Evolutionary conservation across 2,113 vertebrate species (phyloP).

Genomic region (Monopterus albus): DNA sequence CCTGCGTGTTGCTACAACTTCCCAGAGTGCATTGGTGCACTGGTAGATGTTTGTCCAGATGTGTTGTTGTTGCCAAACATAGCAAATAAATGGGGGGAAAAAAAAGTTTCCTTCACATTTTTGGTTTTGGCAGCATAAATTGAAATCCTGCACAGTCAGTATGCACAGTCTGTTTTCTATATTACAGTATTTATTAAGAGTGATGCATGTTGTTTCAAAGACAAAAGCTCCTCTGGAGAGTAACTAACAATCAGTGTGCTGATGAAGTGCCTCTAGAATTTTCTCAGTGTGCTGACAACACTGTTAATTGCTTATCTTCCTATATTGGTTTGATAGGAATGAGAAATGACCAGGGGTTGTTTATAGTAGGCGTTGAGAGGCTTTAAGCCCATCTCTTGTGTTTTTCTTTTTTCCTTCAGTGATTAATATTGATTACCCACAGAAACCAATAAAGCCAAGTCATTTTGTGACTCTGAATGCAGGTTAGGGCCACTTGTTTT

Average conservation of each 20-base stretch:
- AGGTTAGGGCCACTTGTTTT: conserved; percentile 56
- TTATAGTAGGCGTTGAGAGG: conserved; percentile 32
- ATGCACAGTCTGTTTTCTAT: too few species aligned
- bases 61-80: not conserved
- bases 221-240: not conserved
- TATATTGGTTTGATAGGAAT: conserved; percentile 56
- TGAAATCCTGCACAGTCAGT: too few species aligned
- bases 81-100: not conserved
- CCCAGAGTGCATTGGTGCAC: not conserved
- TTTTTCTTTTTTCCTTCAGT: conserved; percentile 25
- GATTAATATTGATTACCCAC: conserved; percentile 77
- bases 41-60: not conserved
- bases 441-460: conserved; percentile 54
- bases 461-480: conserved; percentile 53
- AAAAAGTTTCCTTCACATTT: not conserved
- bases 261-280: conserved; percentile 46
- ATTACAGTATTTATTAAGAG: conserved; percentile 22
- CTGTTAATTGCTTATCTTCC: conserved; percentile 61
- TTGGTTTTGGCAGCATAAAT: conserved; percentile 1
- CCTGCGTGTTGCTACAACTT: not conserved
- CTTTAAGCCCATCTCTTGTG: conserved; percentile 21
- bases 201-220: conserved; percentile 21
- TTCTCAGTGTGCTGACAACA: conserved; percentile 42
- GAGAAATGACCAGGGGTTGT: conserved; percentile 49
- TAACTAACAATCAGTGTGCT: conserved; percentile 47